Base-by-base conservation (phyloP, 2,797 vertebrate genomes). In the Sus cebifrons region DNA sequence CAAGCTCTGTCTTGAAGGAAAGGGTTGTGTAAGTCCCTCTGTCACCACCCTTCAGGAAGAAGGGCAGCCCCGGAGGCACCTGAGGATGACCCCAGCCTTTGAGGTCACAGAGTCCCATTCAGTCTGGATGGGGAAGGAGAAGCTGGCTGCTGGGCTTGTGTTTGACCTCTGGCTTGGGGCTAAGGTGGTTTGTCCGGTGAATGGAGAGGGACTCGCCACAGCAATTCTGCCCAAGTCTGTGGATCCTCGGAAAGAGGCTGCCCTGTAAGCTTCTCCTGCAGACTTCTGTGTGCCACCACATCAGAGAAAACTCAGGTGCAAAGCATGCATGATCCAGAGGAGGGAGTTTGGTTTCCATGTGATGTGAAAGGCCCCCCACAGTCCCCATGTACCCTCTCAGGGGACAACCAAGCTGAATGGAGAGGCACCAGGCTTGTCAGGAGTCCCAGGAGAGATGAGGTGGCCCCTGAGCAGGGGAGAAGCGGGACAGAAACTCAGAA, bases 131-230 rank as follows among this genome's bases (percentile, higher is more conserved):
- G 62, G 44, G n/a, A 40, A 13, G 52, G n/a, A 49, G 7, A 78
- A 56, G 12, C 21, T 2, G 62, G 23, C 18, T 8, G 17, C 68
- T 0, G 2, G 32, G 49, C 13, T 7, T 2, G 25, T 20, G 32
- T 71, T 52, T 10, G 16, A 27, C 56, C 23, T 29, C 16, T 58
- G 6, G 32, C 13, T 67, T 32, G 13, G 27, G 8, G n/a, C 44
- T 56, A 20, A 4, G 2, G 12, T 14, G 2, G 23, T 6, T 32
- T 11, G 23, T 11, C 17, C 21, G 49, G 36, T 56, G 49, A 20
- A 17, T 52, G 54, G 14, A 60, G 36, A 62, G 65, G 71, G 23
- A 49, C 54, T 49, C 14, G 7, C 54, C 21, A 4, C 17, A 68
- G 27, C 29, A 18, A 9, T 62, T 32, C 23, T 29, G 58, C 36